Evolutionary conservation across 2,888 invertebrate species (phyloP), one percentile per base, ranked within the genome.

Genomic region (Molanna angustata): DNA sequence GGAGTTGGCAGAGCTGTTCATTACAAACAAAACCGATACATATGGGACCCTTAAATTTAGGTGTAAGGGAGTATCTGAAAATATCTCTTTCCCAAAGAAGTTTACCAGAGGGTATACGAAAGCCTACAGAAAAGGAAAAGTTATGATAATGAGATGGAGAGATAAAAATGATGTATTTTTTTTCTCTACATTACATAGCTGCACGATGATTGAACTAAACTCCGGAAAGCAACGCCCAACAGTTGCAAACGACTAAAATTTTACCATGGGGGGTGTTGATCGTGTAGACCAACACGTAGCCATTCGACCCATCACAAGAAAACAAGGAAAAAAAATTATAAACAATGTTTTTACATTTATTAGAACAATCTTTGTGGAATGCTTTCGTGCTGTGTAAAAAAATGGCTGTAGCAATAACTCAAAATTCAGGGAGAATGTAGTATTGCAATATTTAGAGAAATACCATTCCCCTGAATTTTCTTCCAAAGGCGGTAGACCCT

Each of bases 191-290:
- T 4, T 35, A 4, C 37, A 11, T 35, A 11, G 7, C 14, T 35
- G 37, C 14, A 35, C 37, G 7, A 35, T 35, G 37, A 13, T 35
- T 4, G 11, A 35, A 13, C 4, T 13, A 35, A 13, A 27, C 27
- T 27, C 7, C 7, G 33, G 45, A 41, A 54, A 42, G 35, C 18
- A 49, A 43, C 7, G 32, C 40, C 60, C 55, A n/a, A 45, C 52
- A 44, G 56, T 62, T 4, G 63, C 61, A n/a, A 43, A 54, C 7
- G 61, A 61, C 32, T 63, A 64, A 22, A 62, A 62, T 52, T 48
- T 60, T 46, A 63, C 61, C 3, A 63, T 63, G 62, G 62, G 62
- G 31, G 63, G 63, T 11, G 62, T 64, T 32, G 63, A 64, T 55
- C 33, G 61, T 22, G 49, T 62, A n/a, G 61, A 63, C 53, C 61